Conservation (phyloP, 2,888 invertebrate species). For the Rhabditophanes sp. region DNA sequence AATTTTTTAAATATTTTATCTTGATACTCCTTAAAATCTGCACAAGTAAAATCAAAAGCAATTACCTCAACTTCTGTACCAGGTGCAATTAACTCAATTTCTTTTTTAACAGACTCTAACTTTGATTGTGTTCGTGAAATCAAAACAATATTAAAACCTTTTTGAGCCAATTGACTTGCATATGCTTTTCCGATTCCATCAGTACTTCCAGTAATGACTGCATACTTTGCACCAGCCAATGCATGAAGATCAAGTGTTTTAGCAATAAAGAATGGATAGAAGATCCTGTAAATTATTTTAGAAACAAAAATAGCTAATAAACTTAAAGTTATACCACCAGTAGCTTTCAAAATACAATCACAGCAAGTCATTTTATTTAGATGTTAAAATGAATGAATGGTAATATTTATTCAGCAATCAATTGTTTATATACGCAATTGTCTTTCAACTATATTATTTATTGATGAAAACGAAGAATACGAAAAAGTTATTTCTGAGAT, state of each 20-base stretch:
- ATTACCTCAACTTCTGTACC: conserved; percentile 27
- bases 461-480: too few species aligned
- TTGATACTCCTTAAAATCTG: conserved; percentile 23
- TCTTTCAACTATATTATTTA: too few species aligned
- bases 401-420: too few species aligned
- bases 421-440: too few species aligned
- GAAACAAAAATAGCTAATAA: too few species aligned
- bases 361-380: too few species aligned
- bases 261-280: conserved; percentile 24
- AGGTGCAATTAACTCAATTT: conserved; percentile 22
- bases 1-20: conserved; percentile 23
- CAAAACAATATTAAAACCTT: conserved; percentile 34
- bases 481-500: too few species aligned
- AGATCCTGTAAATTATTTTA: too few species aligned
- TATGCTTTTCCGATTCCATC: conserved; percentile 44
- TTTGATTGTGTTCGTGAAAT: conserved; percentile 37
- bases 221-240: conserved; percentile 36
- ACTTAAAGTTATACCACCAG: too few species aligned
- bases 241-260: conserved; percentile 26
- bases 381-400: too few species aligned
- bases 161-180: conserved; percentile 33
- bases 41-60: conserved; percentile 32
- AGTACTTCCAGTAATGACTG: conserved; percentile 41
- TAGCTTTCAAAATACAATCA: too few species aligned
- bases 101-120: conserved; percentile 30